Conservation (phyloP, 2,797 vertebrate genomes). For the Mareca penelope region DNA sequence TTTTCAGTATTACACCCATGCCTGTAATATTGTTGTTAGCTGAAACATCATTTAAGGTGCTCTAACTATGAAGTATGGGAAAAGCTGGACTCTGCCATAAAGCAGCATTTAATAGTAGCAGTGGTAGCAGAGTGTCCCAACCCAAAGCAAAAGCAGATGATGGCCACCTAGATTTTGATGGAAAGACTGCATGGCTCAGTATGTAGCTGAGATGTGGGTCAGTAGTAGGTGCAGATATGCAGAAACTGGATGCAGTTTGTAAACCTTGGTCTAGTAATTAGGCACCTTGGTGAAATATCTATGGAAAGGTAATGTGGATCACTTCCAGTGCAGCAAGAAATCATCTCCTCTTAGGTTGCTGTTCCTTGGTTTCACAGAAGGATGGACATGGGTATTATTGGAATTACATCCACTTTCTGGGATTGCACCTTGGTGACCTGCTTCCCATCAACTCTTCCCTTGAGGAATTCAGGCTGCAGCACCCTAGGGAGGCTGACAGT, state of each 20-base stretch:
- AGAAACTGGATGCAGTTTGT: not conserved
- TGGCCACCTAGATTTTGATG: not conserved
- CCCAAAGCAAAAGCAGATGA: not conserved
- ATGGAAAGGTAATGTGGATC: not conserved
- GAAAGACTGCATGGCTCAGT: not conserved
- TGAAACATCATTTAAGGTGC: not conserved
- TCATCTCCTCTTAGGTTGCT: not conserved
- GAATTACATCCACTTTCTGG: not conserved
- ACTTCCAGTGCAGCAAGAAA: not conserved
- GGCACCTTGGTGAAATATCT: not conserved
- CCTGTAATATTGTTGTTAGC: not conserved
- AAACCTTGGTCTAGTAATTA: not conserved
- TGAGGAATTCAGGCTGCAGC: not conserved
- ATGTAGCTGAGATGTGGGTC: not conserved
- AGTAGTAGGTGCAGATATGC: not conserved
- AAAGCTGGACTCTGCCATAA: not conserved
- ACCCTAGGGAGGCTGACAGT: not conserved
- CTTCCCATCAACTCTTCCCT: not conserved
- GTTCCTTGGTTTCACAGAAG: not conserved
- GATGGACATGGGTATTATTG: not conserved
- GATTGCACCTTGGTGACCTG: not conserved
- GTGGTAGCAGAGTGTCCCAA: not conserved
- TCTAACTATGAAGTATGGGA: not conserved
- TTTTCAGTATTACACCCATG: not conserved
- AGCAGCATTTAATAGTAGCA: not conserved